phyloP scores from a whole-genome alignment of 30 jellyfish, hydroid and myxozoan species.

The Mastigias papua region DNA sequence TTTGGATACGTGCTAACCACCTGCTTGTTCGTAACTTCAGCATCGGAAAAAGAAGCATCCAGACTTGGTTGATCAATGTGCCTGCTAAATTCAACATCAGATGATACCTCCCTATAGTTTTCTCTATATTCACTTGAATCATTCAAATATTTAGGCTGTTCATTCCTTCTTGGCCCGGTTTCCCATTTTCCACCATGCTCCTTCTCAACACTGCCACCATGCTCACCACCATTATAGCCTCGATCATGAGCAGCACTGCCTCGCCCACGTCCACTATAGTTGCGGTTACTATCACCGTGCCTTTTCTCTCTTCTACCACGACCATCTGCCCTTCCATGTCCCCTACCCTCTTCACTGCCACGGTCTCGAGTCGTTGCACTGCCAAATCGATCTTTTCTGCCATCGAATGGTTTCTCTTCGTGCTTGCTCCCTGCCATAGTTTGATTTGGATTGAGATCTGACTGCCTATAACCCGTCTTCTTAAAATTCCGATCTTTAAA shows the following conservation, averaged over 20 bases:
- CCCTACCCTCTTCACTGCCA: background rate
- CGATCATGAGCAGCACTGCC: background rate
- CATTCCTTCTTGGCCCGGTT: background rate
- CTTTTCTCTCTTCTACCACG: background rate
- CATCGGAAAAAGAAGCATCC: background rate
- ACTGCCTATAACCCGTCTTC: background rate
- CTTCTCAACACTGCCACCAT: background rate
- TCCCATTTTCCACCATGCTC: background rate
- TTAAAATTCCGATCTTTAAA: background rate
- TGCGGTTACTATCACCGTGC: background rate
- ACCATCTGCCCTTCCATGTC: conserved; percentile 5
- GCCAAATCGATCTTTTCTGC: background rate
- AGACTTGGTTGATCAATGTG: background rate
- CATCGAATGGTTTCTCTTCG: background rate
- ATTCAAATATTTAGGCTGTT: background rate
- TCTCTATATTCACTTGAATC: background rate
- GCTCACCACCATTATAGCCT: background rate
- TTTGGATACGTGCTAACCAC: background rate
- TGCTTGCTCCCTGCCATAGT: background rate
- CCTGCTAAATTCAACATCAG: background rate
- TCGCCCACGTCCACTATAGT: background rate
- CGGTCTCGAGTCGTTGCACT: background rate
- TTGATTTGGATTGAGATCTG: background rate
- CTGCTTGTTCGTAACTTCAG: background rate
- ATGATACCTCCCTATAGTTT: background rate